A percentile compares a stretch with the other conserved stretches of the same genome.
Conservation (phyloP, 2,113 vertebrate genomes). For the Hydrochoerus hydrochaeris region DNA sequence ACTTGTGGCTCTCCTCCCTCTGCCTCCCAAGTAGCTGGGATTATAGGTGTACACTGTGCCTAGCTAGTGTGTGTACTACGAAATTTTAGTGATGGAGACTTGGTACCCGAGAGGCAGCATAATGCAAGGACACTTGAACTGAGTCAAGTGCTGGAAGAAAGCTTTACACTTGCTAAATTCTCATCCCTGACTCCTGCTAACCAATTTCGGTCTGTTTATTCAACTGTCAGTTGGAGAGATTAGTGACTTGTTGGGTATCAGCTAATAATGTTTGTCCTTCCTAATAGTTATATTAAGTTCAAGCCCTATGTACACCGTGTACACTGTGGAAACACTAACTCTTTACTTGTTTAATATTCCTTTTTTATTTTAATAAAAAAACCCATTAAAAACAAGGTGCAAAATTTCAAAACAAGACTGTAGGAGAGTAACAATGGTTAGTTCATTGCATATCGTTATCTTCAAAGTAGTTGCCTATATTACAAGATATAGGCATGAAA, state of each 20-base stretch:
- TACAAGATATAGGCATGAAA: too few species aligned
- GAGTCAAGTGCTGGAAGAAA: not conserved
- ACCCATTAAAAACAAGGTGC: too few species aligned
- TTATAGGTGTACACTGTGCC: not conserved
- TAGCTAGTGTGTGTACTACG: not conserved
- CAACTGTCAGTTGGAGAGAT: not conserved
- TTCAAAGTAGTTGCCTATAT: too few species aligned
- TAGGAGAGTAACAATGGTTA: too few species aligned
- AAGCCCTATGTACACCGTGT: not conserved
- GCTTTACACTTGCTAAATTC: not conserved
- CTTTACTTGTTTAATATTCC: not conserved
- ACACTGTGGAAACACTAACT: not conserved
- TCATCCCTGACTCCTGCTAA: not conserved
- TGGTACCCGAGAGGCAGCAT: not conserved
- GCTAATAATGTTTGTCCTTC: not conserved
- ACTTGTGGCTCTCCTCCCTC: not conserved
- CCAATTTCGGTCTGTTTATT: not conserved
- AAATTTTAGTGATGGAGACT: not conserved
- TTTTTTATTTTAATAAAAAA: too few species aligned
- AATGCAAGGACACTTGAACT: rapidly evolving
- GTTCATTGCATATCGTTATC: too few species aligned
- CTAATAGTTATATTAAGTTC: not conserved
- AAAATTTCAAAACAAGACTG: too few species aligned
- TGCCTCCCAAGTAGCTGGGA: not conserved
- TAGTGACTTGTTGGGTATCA: rapidly evolving